Base-by-base conservation (phyloP, 1,140 invertebrate genomes). In the Penaeus japonicus region DNA sequence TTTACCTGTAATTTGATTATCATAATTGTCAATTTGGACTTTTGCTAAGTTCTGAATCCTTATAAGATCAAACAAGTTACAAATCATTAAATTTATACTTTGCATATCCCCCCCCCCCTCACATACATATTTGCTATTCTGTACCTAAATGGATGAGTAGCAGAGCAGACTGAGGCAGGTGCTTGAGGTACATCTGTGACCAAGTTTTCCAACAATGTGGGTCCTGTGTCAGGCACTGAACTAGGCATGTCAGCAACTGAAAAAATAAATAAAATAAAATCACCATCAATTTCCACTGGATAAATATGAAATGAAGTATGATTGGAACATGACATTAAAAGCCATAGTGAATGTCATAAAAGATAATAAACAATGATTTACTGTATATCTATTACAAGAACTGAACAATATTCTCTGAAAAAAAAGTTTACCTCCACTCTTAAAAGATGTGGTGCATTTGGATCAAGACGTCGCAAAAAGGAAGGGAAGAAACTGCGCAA, bases 111-210 rank as follows among this genome's bases (percentile, higher is more conserved):
- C n/a, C n/a, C n/a, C n/a, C n/a, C 35, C 27, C 47, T 1, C 10
- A 30, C 15, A 73, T 10, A n/a, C 4, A 73, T 30, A n/a, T 24
- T 3, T 73, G 27, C 22, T 73, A 27, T 20, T 17, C 53, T 55
- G 55, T 35, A 88, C 87, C 87, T 83, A 88, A 77, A 59, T 88
- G 87, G 27, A 83, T n/a, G 15, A 88, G 87, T 57, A 88, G 53
- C 15, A 82, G n/a, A 5, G 87, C 57, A 27, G 87, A 88, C 73
- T 88, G 87, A 24, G 81, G 80, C 20, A 88, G 54, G 39, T 88
- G 87, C 59, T 88, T 88, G 22, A 88, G 70, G 35, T 88, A 88
- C 7, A 88, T 80, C 54, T 88, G 87, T 54, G 87, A 88, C 87
- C 87, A 88, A 15, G 83, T 70, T 39, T 22, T 77, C 87, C 87